These are phyloP conservation scores for Cyprinodon tularosa DNA, from an alignment of 2,113 vertebrate genomes.

Conservation along the genomic window DNA sequence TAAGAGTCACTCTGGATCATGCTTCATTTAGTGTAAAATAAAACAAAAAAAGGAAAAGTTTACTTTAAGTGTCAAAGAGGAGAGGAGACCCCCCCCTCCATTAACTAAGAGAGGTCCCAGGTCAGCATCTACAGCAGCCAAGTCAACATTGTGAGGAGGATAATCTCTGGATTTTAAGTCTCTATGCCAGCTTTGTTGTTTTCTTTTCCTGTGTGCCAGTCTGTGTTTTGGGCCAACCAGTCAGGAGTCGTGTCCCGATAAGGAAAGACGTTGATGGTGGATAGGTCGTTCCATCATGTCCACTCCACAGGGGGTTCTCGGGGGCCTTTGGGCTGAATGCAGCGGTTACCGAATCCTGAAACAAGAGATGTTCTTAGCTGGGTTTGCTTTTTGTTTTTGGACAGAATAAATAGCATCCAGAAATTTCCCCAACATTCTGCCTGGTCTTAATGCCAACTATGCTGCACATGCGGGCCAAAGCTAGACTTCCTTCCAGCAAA, in stretches of 20 bases:
- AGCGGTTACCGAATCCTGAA: conserved; percentile 90
- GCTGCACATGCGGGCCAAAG: conserved; percentile 30
- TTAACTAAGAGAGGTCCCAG: conserved; percentile 53
- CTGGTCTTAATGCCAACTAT: conserved; percentile 12
- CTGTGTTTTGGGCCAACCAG: conserved; percentile 73
- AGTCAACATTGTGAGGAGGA: conserved; percentile 35
- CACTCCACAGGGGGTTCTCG: conserved; percentile 89
- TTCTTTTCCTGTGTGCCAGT: conserved; percentile 57
- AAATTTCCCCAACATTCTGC: neutral
- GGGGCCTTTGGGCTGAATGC: conserved; percentile 90
- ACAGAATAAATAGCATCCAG: neutral
- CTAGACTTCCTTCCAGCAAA: conserved; percentile 17
- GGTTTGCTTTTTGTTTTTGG: conserved; percentile 3
- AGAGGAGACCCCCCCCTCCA: conserved; percentile 15
- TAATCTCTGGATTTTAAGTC: conserved; percentile 49
- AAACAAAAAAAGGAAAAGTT: conserved; percentile 24
- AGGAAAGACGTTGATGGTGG: conserved; percentile 40
- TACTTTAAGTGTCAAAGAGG: conserved; percentile 16
- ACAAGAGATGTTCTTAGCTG: conserved; percentile 35
- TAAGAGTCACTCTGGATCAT: conserved; percentile 9
- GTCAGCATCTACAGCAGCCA: conserved; percentile 40
- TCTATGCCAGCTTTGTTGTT: conserved; percentile 53
- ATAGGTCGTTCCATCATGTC: conserved; percentile 84
- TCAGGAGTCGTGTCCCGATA: conserved; percentile 49
- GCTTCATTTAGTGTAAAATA: conserved; percentile 30